Base-by-base conservation (phyloP, 2,113 vertebrate genomes). In the Australoheros scitulus region DNA sequence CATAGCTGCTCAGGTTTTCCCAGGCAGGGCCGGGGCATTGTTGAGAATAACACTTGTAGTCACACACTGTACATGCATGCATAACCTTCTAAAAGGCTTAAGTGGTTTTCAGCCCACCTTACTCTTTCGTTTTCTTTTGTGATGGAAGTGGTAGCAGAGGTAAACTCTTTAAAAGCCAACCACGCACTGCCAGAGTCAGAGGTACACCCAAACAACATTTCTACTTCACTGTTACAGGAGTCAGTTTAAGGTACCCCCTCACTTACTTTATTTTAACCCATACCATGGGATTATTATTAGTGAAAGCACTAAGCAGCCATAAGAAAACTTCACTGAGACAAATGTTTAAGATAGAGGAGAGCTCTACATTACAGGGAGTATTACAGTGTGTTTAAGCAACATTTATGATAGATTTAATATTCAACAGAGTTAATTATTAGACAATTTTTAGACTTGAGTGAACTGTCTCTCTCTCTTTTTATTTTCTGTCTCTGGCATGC, bases 201-300 rank as follows among this genome's bases (percentile, higher is more conserved):
- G 83, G 85, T 88, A 65, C 82, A 75, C 79, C 85, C 81, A 93
- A 92, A 92, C 88, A 89, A 58, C 78, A 59, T 74, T 85, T 87
- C 82, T 89, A 88, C 85, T 61, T 83, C 41, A 41, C 63, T 50
- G 13, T 63, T 80, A 64, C 59, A 61, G 87, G 63, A 61, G 78
- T 79, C 74, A 43, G 38, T 26, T 80, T 29, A 68, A 87, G 82
- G 89, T 32, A 26, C 70, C 18, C 18, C 55, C 58, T 76, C 26
- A 15, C n/a, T 85, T 38, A 38, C 36, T 58, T 82, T 34, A 58
- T 7, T 59, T 68, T 60, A 76, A 82, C 72, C n/a, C 50, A 79
- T 78, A 75, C 43, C 1, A 11, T 15, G 24, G 59, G 57, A 58
- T 61, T 70, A 29, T 81, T 87, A 75, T 89, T 91, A 70, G 29